These are phyloP conservation scores for Diaphora mendica DNA, from an alignment of 2,888 invertebrate species.

Conservation along the genomic window DNA sequence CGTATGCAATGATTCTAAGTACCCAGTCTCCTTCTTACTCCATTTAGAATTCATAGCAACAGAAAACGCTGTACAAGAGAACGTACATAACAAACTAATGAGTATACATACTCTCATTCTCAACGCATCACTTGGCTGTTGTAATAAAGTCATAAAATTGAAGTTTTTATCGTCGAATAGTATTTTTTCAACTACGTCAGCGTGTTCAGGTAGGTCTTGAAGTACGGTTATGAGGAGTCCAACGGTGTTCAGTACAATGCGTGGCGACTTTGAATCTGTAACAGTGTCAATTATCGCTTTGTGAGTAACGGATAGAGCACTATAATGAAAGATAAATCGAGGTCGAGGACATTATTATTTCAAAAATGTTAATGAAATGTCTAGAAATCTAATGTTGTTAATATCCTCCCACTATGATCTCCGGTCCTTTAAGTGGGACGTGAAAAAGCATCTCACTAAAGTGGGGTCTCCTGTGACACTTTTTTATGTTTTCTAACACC, in stretches of 20 bases:
- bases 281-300: constrained; percentile 25
- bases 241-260: constrained; percentile 89
- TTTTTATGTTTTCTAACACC: no score
- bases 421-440: no score
- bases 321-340: neutral
- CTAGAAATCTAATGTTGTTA: neutral
- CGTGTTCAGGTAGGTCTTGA: constrained; percentile 91
- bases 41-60: constrained; percentile 86
- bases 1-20: constrained; percentile 86
- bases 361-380: neutral
- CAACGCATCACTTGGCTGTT: constrained; percentile 85
- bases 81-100: constrained; percentile 89
- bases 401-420: no score
- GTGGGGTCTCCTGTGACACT: no score
- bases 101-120: constrained; percentile 90
- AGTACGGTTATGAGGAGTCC: constrained; percentile 91
- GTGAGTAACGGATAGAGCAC: constrained; percentile 17
- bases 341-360: no score
- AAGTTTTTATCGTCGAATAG: constrained; percentile 84
- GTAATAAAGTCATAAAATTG: constrained; percentile 85
- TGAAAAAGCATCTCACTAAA: no score
- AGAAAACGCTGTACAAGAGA: constrained; percentile 88
- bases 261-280: constrained; percentile 84
- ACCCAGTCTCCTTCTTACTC: constrained; percentile 86
- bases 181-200: constrained; percentile 91